These are phyloP conservation scores for Horisme vitalbata DNA, from an alignment of 2,888 invertebrate genomes.

Conservation along the genomic window DNA sequence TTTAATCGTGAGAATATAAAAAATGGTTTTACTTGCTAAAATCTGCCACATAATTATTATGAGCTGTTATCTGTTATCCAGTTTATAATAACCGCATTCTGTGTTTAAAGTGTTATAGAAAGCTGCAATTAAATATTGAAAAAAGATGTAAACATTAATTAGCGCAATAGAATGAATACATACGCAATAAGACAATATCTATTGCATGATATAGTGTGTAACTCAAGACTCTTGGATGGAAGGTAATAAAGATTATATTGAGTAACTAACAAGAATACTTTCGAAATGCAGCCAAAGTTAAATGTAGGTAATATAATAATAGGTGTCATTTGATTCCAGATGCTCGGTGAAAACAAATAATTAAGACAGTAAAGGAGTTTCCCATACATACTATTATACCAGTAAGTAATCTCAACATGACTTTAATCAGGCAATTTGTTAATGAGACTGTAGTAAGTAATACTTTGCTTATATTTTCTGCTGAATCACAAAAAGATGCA, in stretches of 20 bases:
- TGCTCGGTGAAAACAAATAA: not conserved
- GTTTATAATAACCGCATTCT: slow-evolving; percentile 3
- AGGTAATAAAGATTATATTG: slow-evolving; percentile 31
- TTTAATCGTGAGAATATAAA: too few species aligned
- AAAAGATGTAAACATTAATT: slow-evolving; percentile 17
- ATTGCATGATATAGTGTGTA: slow-evolving; percentile 31
- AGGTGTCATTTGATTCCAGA: not conserved
- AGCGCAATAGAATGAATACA: slow-evolving; percentile 14
- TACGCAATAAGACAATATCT: slow-evolving; percentile 32
- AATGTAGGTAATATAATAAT: slow-evolving; percentile 12
- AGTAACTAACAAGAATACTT: slow-evolving; percentile 32
- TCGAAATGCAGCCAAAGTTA: slow-evolving; percentile 25
- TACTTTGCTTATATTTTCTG: too few species aligned
- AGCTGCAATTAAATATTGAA: slow-evolving; percentile 5
- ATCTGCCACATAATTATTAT: slow-evolving; percentile 3
- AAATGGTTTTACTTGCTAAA: slow-evolving; percentile 2
- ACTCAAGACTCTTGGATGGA: slow-evolving; percentile 29
- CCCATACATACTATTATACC: too few species aligned
- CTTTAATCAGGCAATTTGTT: too few species aligned
- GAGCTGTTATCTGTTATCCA: too few species aligned
- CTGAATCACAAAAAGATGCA: too few species aligned
- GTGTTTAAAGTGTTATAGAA: not conserved
- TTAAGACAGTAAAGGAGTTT: too few species aligned
- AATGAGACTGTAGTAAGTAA: too few species aligned
- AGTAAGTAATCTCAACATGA: too few species aligned